Base-by-base conservation (phyloP, 2,888 invertebrate genomes). In the Dolichomitus sp. region DNA sequence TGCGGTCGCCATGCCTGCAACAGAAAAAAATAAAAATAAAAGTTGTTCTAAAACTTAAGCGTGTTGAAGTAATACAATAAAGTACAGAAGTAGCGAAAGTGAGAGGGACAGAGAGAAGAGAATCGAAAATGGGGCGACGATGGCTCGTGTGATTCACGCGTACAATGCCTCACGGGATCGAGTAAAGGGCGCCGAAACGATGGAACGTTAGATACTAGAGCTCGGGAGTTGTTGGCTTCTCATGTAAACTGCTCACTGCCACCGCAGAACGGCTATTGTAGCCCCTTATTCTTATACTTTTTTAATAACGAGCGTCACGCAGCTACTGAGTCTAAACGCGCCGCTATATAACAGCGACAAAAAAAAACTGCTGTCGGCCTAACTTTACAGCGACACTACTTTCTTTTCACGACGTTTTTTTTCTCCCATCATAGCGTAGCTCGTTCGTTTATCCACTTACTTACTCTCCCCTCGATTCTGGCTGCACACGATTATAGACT, bases 1-100 rank as follows among this genome's bases (percentile, higher is more conserved):
- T 78, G 93, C 89, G 81, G 87, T 87, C 83, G 93, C 91, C 93
- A 93, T 93, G 88, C 86, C 93, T 92, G 87, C n/a, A 45, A 33
- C 37, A 30, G 30, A 30, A 19, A 30, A 12, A 37, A 33, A 52
- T 19, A 42, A 30, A 19, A 30, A 12, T 50, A 75, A 69, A 76
- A 76, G 66, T 37, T 19, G 52, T 74, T 68, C 33, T 9, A 48
- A 65, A 69, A 78, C 74, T 78, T 74, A 9, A 23, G 70, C 59
- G 33, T 69, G 65, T 42, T 69, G 66, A 69, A 63, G 42, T 72
- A 61, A 23, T 66, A 72, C 11, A 63, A 45, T 23, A 45, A 59
- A 42, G 65, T 4, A 65, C 42, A 45, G 50, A n/a, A 59, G 57
- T 23, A 40, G 57, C 12, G 66, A 19, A 45, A 61, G 5, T n/a